A percentile compares a stretch with the other conserved stretches of the same genome.
phyloP scores from a whole-genome alignment of 2,797 vertebrate species.

The Percopsis omiscomaycus region DNA sequence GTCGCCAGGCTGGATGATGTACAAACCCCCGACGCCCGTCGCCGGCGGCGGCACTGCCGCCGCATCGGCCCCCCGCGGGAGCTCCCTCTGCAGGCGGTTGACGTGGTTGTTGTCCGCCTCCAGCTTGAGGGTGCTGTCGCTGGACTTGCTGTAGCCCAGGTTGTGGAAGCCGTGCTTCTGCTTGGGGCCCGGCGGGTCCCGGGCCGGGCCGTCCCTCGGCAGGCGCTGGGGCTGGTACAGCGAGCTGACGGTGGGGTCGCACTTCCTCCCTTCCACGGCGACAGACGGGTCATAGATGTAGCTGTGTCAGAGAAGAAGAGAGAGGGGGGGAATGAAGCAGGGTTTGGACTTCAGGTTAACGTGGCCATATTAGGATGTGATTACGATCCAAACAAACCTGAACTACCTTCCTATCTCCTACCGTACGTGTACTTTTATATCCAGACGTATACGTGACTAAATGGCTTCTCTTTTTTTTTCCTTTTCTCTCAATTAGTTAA shows the following conservation, averaged over 20 bases:
- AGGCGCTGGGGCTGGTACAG: slow-evolving; percentile 68
- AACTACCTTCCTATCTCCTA: too few relatives aligned
- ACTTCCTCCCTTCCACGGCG: slow-evolving; percentile 66
- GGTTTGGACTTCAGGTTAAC: too few relatives aligned
- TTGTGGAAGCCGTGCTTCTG: slow-evolving; percentile 79
- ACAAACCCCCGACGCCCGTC: slow-evolving; percentile 45
- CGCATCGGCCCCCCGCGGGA: slow-evolving; percentile 26
- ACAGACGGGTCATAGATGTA: slow-evolving; percentile 85
- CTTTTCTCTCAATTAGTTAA: too few relatives aligned
- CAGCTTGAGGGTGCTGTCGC: slow-evolving; percentile 66
- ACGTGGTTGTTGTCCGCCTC: slow-evolving; percentile 81
- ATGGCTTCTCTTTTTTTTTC: too few relatives aligned
- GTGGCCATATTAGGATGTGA: too few relatives aligned
- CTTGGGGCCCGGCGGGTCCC: slow-evolving; percentile 21
- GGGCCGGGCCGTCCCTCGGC: slow-evolving; percentile 20
- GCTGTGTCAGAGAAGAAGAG: slow-evolving; percentile 42
- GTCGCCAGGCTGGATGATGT: slow-evolving; percentile 74
- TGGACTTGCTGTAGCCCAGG: slow-evolving; percentile 73
- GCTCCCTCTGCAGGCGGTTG: slow-evolving; percentile 66
- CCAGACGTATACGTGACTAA: too few relatives aligned
- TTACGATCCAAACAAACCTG: too few relatives aligned
- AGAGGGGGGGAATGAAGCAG: too few relatives aligned
- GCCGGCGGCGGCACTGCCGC: too few relatives aligned
- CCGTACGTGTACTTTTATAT: too few relatives aligned
- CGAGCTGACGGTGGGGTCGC: slow-evolving; percentile 61